Percentiles rank a stretch among this genome's conserved stretches.
Conservation (phyloP, 2,797 vertebrate species). For the Ibycter americanus region DNA sequence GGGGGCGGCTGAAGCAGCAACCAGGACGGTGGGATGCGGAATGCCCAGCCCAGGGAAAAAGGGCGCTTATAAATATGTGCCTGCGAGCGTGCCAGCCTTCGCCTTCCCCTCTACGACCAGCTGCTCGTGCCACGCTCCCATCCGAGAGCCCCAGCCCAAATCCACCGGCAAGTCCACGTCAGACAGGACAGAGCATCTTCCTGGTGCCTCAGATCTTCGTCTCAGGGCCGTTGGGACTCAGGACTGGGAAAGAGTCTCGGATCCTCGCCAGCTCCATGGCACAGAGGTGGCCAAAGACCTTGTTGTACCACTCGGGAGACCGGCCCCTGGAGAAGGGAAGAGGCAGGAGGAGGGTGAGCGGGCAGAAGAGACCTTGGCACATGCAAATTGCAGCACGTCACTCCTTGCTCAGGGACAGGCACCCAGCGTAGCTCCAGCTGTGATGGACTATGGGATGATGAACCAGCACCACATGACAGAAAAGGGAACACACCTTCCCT, state of each 20-base stretch:
- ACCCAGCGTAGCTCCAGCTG: fast-evolving
- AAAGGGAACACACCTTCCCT: not conserved
- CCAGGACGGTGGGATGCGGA: fast-evolving
- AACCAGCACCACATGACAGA: fast-evolving
- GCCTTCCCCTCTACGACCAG: not conserved
- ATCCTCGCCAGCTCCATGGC: conserved; percentile 86
- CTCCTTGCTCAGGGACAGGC: not conserved
- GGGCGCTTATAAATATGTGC: not conserved
- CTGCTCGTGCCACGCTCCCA: not conserved
- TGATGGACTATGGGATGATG: fast-evolving
- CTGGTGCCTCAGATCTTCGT: conserved; percentile 76
- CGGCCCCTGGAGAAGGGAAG: conserved; percentile 77
- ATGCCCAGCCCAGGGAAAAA: not conserved
- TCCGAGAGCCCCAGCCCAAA: not conserved
- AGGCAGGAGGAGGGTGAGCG: not conserved
- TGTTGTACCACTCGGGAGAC: conserved; percentile 90
- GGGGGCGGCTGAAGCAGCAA: not conserved
- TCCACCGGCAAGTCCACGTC: not conserved
- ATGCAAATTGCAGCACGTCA: fast-evolving
- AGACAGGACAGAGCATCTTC: not conserved
- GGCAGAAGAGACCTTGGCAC: not conserved
- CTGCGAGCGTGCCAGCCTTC: not conserved
- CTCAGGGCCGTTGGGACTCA: conserved; percentile 76
- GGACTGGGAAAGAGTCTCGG: conserved; percentile 82
- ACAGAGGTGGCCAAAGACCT: conserved; percentile 86